Evolutionary conservation across 2,113 vertebrate species (phyloP), one percentile per base, ranked within the genome.

Genomic region (Misgurnus anguillicaudatus): DNA sequence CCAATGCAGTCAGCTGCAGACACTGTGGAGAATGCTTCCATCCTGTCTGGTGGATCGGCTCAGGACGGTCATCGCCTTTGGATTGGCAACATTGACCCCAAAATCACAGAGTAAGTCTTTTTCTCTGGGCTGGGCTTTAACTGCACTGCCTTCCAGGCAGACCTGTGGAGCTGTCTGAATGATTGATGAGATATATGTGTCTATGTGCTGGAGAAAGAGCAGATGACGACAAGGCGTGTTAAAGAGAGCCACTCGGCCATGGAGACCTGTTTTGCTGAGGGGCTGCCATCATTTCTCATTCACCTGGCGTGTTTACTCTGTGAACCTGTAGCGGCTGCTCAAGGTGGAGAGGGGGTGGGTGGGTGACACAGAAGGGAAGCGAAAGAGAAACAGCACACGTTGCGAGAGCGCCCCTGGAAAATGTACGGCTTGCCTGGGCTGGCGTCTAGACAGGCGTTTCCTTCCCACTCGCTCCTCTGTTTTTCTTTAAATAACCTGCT

Each of bases 51-150:
- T 87, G 95, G 95, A 77, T 91, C 90, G 17, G 89, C 95, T 21
- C 96, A 98, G 86, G 96, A 98, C 58, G 96, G 96, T 41, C 96
- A 98, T 86, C 95, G 96, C 75, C 91, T 98, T 84, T 98, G 96
- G 97, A 98, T 98, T 61, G 96, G 96, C 57, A 98, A 99, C 91
- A 94, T 98, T 58, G 96, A 98, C 87, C 95, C 96, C 78, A 97
- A 97, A 92, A 98, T 98, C 88, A 98, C 97, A 87, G 96, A 98
- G 96, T 98, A 82, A 96, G 96, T 95, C 61, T 69, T 69, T 76
- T 24, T 31, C 45, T 71, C 13, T 74, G 51, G 17, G 38, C 61
- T 39, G 53, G 53, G 53, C 53, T 39, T n/a, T 60, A 42, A 45
- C 55, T 19, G 57, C 73, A 84, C 62, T 82, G 71, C 73, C 81